phyloP scores from a whole-genome alignment of 2,797 vertebrate genomes.

The Ptychobarbus kaznakovi region DNA sequence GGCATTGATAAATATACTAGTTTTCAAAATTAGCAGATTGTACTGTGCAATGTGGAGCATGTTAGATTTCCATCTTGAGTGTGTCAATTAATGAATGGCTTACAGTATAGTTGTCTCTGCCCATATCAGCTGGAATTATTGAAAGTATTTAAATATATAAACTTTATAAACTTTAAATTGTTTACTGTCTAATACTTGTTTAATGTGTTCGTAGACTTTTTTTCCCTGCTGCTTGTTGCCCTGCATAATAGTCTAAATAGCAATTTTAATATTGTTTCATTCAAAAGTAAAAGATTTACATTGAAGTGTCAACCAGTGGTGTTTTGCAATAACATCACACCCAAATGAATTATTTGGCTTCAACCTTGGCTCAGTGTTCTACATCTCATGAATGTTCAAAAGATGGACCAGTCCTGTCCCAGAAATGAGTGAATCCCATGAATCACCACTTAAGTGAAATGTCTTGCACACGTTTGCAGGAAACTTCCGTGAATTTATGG shows the following conservation, averaged over 20 bases:
- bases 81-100: neutral
- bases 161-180: neutral
- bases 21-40: too few species aligned
- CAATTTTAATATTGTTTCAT: slow-evolving; percentile 74
- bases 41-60: neutral
- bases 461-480: slow-evolving; percentile 82
- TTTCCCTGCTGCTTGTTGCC: slow-evolving; percentile 54
- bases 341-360: slow-evolving; percentile 9
- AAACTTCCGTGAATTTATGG: slow-evolving; percentile 84
- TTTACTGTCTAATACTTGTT: slow-evolving; percentile 45
- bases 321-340: neutral
- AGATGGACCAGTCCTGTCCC: slow-evolving; percentile 47
- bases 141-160: neutral
- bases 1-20: neutral
- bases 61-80: neutral
- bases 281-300: slow-evolving; percentile 64
- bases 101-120: neutral
- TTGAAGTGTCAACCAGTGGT: neutral
- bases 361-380: slow-evolving; percentile 1
- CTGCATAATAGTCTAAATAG: slow-evolving; percentile 71
- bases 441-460: slow-evolving; percentile 74
- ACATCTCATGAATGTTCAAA: slow-evolving; percentile 55
- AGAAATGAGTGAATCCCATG: slow-evolving; percentile 55
- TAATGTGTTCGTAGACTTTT: neutral
- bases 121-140: neutral